These are phyloP conservation scores for Leucosticte australis DNA, from an alignment of 2,113 vertebrate species.

Conservation along the genomic window DNA sequence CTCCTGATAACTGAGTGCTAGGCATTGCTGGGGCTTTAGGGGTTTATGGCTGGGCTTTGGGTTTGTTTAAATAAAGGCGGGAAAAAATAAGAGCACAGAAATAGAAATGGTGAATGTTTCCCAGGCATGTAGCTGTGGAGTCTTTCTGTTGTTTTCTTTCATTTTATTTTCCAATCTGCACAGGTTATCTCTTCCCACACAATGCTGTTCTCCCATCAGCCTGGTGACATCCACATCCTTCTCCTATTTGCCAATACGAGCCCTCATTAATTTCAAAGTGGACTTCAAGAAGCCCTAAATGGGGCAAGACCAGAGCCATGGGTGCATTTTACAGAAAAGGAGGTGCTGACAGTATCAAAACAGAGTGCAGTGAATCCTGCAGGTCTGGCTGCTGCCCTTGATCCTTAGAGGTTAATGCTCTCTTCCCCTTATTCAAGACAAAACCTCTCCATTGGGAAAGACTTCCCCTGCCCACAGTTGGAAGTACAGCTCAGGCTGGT, in stretches of 20 bases:
- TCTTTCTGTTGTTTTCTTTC: neutral
- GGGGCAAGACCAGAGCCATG: neutral
- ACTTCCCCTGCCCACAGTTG: neutral
- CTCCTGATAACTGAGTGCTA: neutral
- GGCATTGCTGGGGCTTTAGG: neutral
- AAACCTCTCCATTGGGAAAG: neutral
- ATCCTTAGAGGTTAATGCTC: neutral
- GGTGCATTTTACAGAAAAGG: neutral
- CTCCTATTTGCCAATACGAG: neutral
- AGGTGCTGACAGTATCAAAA: neutral
- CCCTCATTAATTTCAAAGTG: neutral
- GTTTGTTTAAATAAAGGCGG: rapidly evolving
- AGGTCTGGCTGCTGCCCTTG: neutral
- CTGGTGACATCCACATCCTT: neutral
- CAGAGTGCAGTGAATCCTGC: neutral
- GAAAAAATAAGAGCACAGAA: neutral
- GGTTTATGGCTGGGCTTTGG: neutral
- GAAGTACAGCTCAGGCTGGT: neutral
- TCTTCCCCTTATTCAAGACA: neutral
- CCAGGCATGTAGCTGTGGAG: neutral
- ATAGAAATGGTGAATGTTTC: neutral
- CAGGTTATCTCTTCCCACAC: neutral
- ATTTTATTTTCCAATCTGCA: neutral
- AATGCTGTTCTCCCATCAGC: neutral
- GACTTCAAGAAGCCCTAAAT: neutral